Percentiles rank a stretch among this genome's conserved stretches.
Conservation (phyloP, 2,113 vertebrate species). For the Falco punctatus region DNA sequence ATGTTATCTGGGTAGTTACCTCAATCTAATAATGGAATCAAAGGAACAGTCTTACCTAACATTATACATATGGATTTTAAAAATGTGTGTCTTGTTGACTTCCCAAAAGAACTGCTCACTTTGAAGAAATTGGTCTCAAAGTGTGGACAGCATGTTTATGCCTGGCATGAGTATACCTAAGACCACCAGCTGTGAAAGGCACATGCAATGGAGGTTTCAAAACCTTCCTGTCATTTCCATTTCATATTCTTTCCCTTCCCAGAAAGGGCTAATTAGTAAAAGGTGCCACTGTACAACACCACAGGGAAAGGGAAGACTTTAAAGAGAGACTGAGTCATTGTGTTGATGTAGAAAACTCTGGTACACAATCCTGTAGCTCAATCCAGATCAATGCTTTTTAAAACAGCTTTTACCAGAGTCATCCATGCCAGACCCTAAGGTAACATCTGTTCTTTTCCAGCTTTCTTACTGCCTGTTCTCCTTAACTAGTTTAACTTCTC, state of each 20-base stretch:
- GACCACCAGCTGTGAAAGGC: neutral
- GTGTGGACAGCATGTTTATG: accelerated
- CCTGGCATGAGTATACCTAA: neutral
- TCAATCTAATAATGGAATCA: neutral
- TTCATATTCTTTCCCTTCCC: neutral
- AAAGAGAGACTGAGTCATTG: neutral
- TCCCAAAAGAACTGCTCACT: neutral
- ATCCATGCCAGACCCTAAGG: neutral
- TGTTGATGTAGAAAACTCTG: neutral
- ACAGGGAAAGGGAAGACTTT: neutral
- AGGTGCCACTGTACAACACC: neutral
- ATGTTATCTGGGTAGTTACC: neutral
- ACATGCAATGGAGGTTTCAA: neutral
- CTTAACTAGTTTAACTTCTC: neutral
- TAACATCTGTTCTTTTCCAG: neutral
- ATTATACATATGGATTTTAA: neutral
- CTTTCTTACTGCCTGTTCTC: neutral
- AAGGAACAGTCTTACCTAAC: neutral
- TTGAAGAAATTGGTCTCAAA: neutral
- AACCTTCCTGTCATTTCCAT: neutral
- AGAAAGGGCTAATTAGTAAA: neutral
- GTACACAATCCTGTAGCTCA: neutral
- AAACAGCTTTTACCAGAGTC: neutral
- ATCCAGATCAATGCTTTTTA: neutral
- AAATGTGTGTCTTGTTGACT: neutral